A percentile compares a stretch with the other conserved stretches of the same genome.
Conservation (phyloP, 1,140 invertebrate genomes). For the Spodoptera litura region DNA sequence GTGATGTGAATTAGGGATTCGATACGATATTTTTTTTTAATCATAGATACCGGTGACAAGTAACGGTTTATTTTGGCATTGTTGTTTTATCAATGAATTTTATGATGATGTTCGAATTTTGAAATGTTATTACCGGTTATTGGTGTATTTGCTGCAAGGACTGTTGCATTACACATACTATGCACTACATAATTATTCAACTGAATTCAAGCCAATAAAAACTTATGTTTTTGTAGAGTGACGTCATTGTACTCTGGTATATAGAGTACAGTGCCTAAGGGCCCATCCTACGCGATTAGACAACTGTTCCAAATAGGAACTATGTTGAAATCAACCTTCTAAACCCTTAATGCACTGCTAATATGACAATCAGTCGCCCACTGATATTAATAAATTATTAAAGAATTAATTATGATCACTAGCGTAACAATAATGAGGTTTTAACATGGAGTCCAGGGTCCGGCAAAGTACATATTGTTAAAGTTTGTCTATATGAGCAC, state of each 20-base stretch:
- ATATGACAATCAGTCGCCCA: not conserved
- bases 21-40: conserved; percentile 60
- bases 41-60: conserved; percentile 67
- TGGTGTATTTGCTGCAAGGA: conserved; percentile 35
- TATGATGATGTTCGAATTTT: conserved; percentile 49
- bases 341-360: not conserved
- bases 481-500: too few species aligned
- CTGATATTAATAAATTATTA: not conserved
- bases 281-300: conserved; percentile 21
- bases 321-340: conserved; percentile 4
- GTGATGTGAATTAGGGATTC: conserved; percentile 70
- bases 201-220: conserved; percentile 2
- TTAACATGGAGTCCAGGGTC: too few species aligned
- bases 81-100: conserved; percentile 51
- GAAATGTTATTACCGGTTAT: conserved; percentile 47
- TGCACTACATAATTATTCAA: conserved; percentile 5
- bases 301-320: conserved; percentile 1
- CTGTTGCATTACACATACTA: not conserved
- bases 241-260: conserved; percentile 4
- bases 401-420: too few species aligned
- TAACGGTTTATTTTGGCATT: conserved; percentile 61
- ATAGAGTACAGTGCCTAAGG: not conserved
- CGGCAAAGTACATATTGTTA: too few species aligned
- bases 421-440: too few species aligned
- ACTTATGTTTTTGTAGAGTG: conserved; percentile 7